These are phyloP conservation scores for Enteromius treurensis DNA, from an alignment of 2,797 vertebrate species.

Conservation along the genomic window DNA sequence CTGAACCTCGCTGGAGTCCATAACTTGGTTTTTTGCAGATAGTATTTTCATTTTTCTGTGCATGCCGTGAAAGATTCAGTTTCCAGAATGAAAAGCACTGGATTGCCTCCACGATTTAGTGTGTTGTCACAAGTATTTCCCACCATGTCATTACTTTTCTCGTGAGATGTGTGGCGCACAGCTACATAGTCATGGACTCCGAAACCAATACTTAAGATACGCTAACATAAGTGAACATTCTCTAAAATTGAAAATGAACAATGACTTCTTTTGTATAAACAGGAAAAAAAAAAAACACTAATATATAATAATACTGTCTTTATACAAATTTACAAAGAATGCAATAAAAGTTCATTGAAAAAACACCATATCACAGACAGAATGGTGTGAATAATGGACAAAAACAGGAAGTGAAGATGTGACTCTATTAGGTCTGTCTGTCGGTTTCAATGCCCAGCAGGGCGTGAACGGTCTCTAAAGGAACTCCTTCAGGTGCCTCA, in stretches of 20 bases:
- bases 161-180: background rate
- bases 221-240: conserved; percentile 27
- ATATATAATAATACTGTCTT: conserved; percentile 57
- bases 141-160: background rate
- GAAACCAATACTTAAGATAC: conserved; percentile 29
- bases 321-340: conserved; percentile 75
- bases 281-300: conserved; percentile 46
- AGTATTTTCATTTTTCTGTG: background rate
- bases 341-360: conserved; percentile 64
- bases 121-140: conserved; percentile 4
- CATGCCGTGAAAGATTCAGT: conserved; percentile 13
- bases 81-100: conserved; percentile 21
- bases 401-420: conserved; percentile 23
- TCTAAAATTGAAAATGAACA: conserved; percentile 35
- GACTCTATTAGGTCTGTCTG: conserved; percentile 59
- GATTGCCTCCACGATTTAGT: conserved; percentile 3
- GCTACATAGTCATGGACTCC: conserved; percentile 19
- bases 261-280: conserved; percentile 36
- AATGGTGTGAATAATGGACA: conserved; percentile 45
- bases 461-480: conserved; percentile 80
- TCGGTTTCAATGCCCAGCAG: conserved; percentile 79
- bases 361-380: conserved; percentile 42
- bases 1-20: conserved; percentile 6
- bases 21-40: conserved; percentile 10
- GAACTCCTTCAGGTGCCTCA: conserved; percentile 76